phyloP scores from a whole-genome alignment of 2,797 vertebrate genomes.

The Parambassis ranga region DNA sequence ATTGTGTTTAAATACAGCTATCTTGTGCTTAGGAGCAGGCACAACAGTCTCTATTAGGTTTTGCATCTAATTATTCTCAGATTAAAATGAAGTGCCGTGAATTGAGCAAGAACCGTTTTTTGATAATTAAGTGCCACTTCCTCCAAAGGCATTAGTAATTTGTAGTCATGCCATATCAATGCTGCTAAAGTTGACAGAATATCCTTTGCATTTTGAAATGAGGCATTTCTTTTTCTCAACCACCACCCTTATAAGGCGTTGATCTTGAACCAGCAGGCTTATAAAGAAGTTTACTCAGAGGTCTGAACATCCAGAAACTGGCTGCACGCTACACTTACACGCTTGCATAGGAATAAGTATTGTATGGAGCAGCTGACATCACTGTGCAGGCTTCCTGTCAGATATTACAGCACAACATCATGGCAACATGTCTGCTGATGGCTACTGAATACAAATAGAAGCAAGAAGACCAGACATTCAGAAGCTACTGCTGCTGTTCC shows the following conservation, averaged over 20 bases:
- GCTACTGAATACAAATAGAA: slow-evolving; percentile 36
- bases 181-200: too few species aligned
- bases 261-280: slow-evolving; percentile 10
- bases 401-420: slow-evolving; percentile 41
- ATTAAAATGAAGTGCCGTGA: neutral
- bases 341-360: slow-evolving; percentile 69
- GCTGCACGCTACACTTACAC: slow-evolving; percentile 18
- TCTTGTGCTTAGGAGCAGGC: neutral
- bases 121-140: slow-evolving; percentile 12
- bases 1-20: neutral
- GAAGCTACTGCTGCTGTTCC: slow-evolving; percentile 35
- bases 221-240: neutral
- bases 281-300: neutral
- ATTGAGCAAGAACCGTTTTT: neutral
- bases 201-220: neutral
- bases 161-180: neutral
- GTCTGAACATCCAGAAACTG: slow-evolving; percentile 10
- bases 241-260: neutral
- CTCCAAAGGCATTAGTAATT: neutral
- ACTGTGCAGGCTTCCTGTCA: slow-evolving; percentile 34
- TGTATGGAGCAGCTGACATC: slow-evolving; percentile 45
- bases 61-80: neutral
- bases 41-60: neutral
- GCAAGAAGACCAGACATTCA: slow-evolving; percentile 44
- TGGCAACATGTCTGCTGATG: slow-evolving; percentile 54